Base-by-base conservation (phyloP, 1,140 invertebrate species). In the Drosophila chauvacae region DNA sequence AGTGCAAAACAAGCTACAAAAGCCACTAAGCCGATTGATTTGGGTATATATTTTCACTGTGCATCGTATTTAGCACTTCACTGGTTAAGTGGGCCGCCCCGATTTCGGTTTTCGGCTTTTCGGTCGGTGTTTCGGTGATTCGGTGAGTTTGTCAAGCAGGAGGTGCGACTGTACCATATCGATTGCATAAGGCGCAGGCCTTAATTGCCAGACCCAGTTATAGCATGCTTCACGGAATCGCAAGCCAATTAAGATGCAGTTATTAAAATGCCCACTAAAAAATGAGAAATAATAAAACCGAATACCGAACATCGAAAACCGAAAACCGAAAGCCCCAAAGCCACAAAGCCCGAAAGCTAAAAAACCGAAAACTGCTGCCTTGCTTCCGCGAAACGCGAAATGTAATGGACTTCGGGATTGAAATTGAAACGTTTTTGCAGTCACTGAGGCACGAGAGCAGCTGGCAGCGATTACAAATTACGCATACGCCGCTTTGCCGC, bases 381-480 rank as follows among this genome's bases (percentile, higher is more conserved):
- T 37, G 33, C 62, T 60, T 60, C 48, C 63, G 42, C 63, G 63
- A 76, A 77, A 72, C 37, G 42, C 37, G 42, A 70, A 70, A 53
- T 66, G 62, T 63, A 37, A 57, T 59, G 74, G 56, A 56, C 35
- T 55, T 13, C 4, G 18, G 35, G 53, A 64, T 76, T 63, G 79
- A 82, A 87, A 76, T 82, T 87, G 76, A 86, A 86, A 82, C 83
- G 83, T 86, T 86, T 86, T 85, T 64, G 80, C 80, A 86, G 83
- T 87, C 83, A 86, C 83, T 86, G 83, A 88, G 83, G 83, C 83
- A 86, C 83, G 71, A 78, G 83, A 87, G 83, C 82, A 87, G 64
- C 78, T 51, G 59, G 18, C 47, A 72, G 39, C 74, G 57, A 64
- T 73, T 72, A 69, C 77, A 86, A 78, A 85, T 85, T 85, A 85